phyloP scores from a whole-genome alignment of 2,888 invertebrate genomes.

The Lasioglossum vierecki region DNA sequence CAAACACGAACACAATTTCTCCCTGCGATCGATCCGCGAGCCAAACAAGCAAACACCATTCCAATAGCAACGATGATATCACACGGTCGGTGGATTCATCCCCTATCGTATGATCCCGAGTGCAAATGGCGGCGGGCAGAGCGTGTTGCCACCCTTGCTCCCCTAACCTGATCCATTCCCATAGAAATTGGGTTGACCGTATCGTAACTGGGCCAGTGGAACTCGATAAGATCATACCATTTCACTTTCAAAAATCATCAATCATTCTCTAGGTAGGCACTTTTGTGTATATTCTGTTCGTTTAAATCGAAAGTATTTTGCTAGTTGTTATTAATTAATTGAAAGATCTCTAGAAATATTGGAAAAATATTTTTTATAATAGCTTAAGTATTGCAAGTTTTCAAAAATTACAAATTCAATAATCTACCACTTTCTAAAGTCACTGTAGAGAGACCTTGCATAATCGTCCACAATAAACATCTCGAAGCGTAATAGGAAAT shows the following conservation, averaged over 20 bases:
- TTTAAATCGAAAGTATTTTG: background rate
- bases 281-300: background rate
- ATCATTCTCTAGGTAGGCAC: background rate
- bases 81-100: background rate
- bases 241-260: background rate
- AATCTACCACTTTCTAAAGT: background rate
- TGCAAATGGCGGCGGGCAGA: slow-evolving; percentile 3
- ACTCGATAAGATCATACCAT: background rate
- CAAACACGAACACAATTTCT: slow-evolving; percentile 25
- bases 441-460: background rate
- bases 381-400: background rate
- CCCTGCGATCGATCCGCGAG: slow-evolving; percentile 13
- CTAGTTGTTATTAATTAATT: background rate
- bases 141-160: slow-evolving; percentile 7
- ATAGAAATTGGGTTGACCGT: slow-evolving; percentile 50
- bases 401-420: background rate
- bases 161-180: background rate
- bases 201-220: background rate
- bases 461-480: background rate
- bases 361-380: background rate
- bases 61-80: slow-evolving; percentile 32
- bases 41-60: slow-evolving; percentile 48
- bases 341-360: background rate
- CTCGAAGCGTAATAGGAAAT: background rate
- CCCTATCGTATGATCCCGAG: background rate